These are phyloP conservation scores for Cheilosia pagana DNA, from an alignment of 2,888 invertebrate species.

Conservation along the genomic window DNA sequence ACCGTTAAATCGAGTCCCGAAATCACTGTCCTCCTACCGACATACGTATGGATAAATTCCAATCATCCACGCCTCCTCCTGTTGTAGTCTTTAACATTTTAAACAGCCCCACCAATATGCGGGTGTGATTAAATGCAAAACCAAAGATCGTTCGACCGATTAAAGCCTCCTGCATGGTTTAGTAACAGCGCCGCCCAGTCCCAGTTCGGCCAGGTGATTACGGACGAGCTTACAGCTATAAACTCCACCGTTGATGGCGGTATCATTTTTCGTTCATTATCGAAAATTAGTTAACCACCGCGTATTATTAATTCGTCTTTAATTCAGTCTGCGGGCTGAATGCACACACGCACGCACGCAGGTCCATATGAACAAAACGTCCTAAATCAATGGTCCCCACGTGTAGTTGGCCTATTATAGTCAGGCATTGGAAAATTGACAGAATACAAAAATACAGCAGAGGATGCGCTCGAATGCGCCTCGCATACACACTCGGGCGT, in stretches of 20 bases:
- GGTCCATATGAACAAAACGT: not conserved
- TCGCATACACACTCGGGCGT: slow-evolving; percentile 30
- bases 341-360: not conserved
- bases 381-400: slow-evolving; percentile 37
- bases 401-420: not conserved
- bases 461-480: slow-evolving; percentile 10
- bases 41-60: slow-evolving; percentile 55
- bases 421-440: slow-evolving; percentile 25
- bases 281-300: slow-evolving; percentile 74
- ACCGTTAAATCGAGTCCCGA: slow-evolving; percentile 54
- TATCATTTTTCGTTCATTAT: slow-evolving; percentile 73
- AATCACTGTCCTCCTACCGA: slow-evolving; percentile 55
- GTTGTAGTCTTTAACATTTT: slow-evolving; percentile 5
- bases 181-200: slow-evolving; percentile 50
- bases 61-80: slow-evolving; percentile 28
- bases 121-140: slow-evolving; percentile 39
- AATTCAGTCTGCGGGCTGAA: slow-evolving; percentile 63
- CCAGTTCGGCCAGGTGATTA: slow-evolving; percentile 61
- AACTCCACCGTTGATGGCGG: slow-evolving; percentile 61
- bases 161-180: slow-evolving; percentile 62
- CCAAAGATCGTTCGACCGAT: slow-evolving; percentile 62
- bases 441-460: slow-evolving; percentile 43
- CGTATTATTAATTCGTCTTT: slow-evolving; percentile 75
- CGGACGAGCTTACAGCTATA: slow-evolving; percentile 56
- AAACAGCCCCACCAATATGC: slow-evolving; percentile 2